Base-by-base conservation (phyloP, 2,797 vertebrate genomes). In the Rachycentron canadum region DNA sequence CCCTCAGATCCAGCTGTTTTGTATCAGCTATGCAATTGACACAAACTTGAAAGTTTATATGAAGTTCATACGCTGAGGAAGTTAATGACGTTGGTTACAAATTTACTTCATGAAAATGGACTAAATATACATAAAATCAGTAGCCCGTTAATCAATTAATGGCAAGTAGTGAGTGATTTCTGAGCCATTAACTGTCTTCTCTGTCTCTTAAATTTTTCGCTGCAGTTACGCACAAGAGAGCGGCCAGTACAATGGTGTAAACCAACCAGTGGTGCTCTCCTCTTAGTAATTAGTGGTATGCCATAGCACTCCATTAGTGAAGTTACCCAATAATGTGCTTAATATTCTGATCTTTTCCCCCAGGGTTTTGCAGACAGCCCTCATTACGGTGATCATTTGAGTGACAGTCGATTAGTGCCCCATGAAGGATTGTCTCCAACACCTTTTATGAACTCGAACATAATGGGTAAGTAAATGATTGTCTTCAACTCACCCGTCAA, bases 351-450 rank as follows among this genome's bases (percentile, higher is more conserved):
- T 97, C 92, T 97, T 92, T 96, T 77, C 91, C 95, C 93, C 86
- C 94, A 99, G 98, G 97, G 96, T 95, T 99, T 99, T 89, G 88
- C 96, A 96, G 97, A 97, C 96, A 98, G 96, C 93, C 96, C 98
- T 98, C 98, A 97, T 98, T 99, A 98, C 88, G 93, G 94, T 95
- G 97, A 99, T 96, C 97, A 99, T 92, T 95, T 98, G 97, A 99
- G 95, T 96, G 98, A 98, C 96, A 97, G 97, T 97, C 97, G 97
- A 96, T 97, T 99, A 98, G 97, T 97, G 92, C 93, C 97, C 94
- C 96, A 97, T 92, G 97, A 99, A 97, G 97, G 97, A 97, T 96
- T 99, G 96, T 97, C 97, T 91, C 96, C 97, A 92, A 97, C 98
- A 96, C 97, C 98, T 97, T 98, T 99, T 95, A 95, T 98, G 95